phyloP scores from a whole-genome alignment of 2,888 invertebrate genomes.

The Nomada hirtipes region DNA sequence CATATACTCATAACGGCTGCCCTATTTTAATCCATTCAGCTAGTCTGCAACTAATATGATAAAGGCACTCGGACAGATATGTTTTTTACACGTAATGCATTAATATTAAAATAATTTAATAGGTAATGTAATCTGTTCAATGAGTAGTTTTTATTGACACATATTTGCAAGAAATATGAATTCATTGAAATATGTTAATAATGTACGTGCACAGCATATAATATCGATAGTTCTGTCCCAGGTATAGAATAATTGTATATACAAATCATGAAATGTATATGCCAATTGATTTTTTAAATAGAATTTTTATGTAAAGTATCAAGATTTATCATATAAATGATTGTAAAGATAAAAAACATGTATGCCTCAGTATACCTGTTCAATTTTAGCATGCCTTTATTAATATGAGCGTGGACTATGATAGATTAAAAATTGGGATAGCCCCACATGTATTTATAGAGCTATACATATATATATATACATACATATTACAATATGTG shows the following conservation, averaged over 20 bases:
- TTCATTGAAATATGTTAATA: slow-evolving; percentile 18
- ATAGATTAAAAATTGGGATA: slow-evolving; percentile 69
- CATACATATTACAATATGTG: slow-evolving; percentile 47
- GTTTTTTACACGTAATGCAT: slow-evolving; percentile 42
- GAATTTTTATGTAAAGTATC: slow-evolving; percentile 47
- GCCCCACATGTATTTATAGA: slow-evolving; percentile 69
- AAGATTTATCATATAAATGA: slow-evolving; percentile 41
- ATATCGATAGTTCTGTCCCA: slow-evolving; percentile 41
- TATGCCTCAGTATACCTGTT: slow-evolving; percentile 60
- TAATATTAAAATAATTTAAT: slow-evolving; percentile 46
- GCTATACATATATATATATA: slow-evolving; percentile 64
- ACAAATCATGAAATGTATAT: slow-evolving; percentile 47
- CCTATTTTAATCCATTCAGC: slow-evolving; percentile 68
- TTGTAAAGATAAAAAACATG: slow-evolving; percentile 38
- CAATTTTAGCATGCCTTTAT: slow-evolving; percentile 70
- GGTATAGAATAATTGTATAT: slow-evolving; percentile 54
- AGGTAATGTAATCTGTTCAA: slow-evolving; percentile 18
- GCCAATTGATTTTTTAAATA: slow-evolving; percentile 54
- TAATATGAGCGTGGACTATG: slow-evolving; percentile 68
- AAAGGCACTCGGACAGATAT: slow-evolving; percentile 56
- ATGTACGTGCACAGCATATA: slow-evolving; percentile 21
- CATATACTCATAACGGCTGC: slow-evolving; percentile 70
- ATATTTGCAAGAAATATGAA: slow-evolving; percentile 22
- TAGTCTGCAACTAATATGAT: slow-evolving; percentile 65
- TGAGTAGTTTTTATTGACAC: slow-evolving; percentile 21